Conservation (phyloP, 1,140 invertebrate genomes). For the Dendrolimus punctatus region DNA sequence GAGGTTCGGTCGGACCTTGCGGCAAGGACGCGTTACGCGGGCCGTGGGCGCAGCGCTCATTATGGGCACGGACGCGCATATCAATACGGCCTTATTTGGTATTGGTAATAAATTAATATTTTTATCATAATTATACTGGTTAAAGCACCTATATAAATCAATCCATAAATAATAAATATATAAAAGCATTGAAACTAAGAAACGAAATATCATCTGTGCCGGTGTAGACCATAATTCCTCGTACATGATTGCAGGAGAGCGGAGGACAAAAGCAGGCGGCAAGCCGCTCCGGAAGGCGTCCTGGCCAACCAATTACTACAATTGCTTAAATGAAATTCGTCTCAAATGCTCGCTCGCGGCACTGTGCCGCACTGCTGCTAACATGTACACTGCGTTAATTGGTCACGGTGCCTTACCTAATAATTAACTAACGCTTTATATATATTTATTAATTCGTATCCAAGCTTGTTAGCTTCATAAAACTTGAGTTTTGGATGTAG, state of each 20-base stretch:
- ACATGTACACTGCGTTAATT: conserved; percentile 43
- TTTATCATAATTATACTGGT: too few species aligned
- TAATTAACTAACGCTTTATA: conserved; percentile 40
- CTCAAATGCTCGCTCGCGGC: conserved; percentile 38
- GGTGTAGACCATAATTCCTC: background rate
- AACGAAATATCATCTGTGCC: background rate
- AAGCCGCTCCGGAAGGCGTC: conserved; percentile 49
- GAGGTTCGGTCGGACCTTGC: conserved; percentile 56
- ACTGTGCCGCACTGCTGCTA: conserved; percentile 11
- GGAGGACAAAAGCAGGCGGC: conserved; percentile 38
- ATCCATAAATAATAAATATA: too few species aligned
- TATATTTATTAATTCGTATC: conserved; percentile 19
- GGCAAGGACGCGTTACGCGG: conserved; percentile 46
- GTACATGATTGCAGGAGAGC: conserved; percentile 15
- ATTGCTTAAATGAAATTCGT: conserved; percentile 68
- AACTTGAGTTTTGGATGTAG: conserved; percentile 9
- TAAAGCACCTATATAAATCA: too few species aligned
- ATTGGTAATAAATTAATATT: background rate
- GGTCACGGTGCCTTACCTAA: conserved; percentile 65
- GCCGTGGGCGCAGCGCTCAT: conserved; percentile 30
- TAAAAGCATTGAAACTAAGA: too few species aligned
- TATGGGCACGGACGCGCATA: conserved; percentile 19
- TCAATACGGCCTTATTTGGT: conserved; percentile 48
- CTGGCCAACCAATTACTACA: conserved; percentile 58
- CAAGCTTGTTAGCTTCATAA: conserved; percentile 21